phyloP scores from a whole-genome alignment of 2,888 invertebrate genomes.

The Corbicula japonica region DNA sequence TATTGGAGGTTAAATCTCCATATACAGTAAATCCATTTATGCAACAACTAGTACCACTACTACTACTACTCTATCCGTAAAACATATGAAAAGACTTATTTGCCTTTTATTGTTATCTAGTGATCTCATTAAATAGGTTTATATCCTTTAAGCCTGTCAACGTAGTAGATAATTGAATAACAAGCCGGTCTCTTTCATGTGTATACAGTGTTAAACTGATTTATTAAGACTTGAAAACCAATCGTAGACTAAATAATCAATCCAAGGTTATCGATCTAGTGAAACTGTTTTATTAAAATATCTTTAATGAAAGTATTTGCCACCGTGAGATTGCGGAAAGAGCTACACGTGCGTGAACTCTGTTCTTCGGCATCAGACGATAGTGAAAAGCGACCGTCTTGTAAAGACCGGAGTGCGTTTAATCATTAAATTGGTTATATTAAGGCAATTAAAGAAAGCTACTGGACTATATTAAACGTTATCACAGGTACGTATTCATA shows the following conservation, averaged over 20 bases:
- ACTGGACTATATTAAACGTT: too few relatives aligned
- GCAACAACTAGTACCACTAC: too few relatives aligned
- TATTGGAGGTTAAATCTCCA: too few relatives aligned
- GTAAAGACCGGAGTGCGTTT: neutral
- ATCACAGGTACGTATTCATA: too few relatives aligned
- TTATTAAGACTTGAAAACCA: conserved; percentile 12
- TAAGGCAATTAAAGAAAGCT: neutral
- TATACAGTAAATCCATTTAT: too few relatives aligned
- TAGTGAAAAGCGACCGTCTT: neutral
- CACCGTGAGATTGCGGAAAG: neutral
- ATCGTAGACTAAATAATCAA: conserved; percentile 21
- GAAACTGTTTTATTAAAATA: neutral
- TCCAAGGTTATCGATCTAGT: conserved; percentile 22
- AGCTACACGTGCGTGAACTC: too few relatives aligned
- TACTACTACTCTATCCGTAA: too few relatives aligned
- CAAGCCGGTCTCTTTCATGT: conserved; percentile 23
- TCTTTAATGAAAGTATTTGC: conserved; percentile 8
- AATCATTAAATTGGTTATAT: neutral
- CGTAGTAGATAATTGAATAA: conserved; percentile 33
- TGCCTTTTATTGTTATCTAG: neutral
- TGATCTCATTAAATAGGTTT: neutral
- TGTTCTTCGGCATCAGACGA: too few relatives aligned
- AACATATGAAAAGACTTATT: too few relatives aligned
- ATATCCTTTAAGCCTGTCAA: conserved; percentile 25
- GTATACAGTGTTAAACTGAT: conserved; percentile 13